Percentiles rank a stretch among this genome's conserved stretches.
phyloP scores from a whole-genome alignment of 2,797 vertebrate species.

The Cynodonichthys magdalenae region DNA sequence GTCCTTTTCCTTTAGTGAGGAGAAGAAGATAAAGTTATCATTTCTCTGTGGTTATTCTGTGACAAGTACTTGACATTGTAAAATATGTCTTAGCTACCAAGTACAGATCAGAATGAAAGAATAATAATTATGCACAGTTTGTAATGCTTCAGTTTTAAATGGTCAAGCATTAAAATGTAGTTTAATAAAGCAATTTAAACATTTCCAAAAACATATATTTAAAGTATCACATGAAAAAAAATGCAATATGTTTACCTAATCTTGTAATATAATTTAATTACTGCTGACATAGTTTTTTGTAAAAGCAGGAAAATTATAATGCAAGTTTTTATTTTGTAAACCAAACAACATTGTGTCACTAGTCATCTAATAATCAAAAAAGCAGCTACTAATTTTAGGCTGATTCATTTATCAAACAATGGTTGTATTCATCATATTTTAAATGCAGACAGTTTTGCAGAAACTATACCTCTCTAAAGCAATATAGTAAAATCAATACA shows the following conservation, averaged over 20 bases:
- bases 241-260: no score
- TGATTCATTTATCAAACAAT: neutral
- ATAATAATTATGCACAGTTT: no score
- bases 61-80: neutral
- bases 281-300: neutral
- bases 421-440: no score
- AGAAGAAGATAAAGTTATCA: neutral
- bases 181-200: no score
- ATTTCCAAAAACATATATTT: no score
- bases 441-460: no score
- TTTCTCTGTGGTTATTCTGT: neutral
- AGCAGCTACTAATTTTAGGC: neutral
- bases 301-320: neutral
- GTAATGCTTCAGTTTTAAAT: no score
- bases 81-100: neutral
- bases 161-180: no score
- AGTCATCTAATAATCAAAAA: neutral
- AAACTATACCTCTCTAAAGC: no score
- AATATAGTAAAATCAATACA: no score
- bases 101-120: neutral
- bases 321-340: neutral
- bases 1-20: conserved; percentile 19
- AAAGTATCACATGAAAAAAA: no score
- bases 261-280: neutral
- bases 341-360: neutral